Evolutionary conservation across 2,113 vertebrate species (phyloP), one percentile per base, ranked within the genome.

Genomic region (Pionites leucogaster): DNA sequence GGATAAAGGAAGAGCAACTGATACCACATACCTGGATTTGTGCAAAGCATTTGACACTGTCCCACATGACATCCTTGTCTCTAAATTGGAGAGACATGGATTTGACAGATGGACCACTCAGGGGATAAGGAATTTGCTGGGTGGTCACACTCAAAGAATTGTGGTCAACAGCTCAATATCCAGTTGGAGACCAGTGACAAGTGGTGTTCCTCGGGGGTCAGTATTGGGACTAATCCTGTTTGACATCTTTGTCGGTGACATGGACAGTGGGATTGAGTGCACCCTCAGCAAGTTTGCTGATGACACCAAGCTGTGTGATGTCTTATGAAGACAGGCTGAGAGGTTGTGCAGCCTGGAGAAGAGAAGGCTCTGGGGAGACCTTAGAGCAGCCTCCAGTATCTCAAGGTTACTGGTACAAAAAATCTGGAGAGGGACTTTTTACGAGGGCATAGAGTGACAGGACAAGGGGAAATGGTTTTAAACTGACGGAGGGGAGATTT

Each of bases 141-240:
- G 33, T 70, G 42, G 44, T 59, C 25, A 6, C 64, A 52, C 37
- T 65, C 44, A 19, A 7, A 70, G 35, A 44, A 8, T 41, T 52
- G 25, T 1, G 2, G 57, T 59, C 55, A 76, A 0, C 14, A 28
- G 27, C 57, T 31, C 33, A 17, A 77, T 59, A 29, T 31, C 42
- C 20, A 23, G 9, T 39, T 50, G 35, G 37, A 70, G 49, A 31
- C 28, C 50, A 72, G 6, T 22, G 47, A 25, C 13, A 28, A 69
- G 16, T 35, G 28, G 9, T 9, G 6, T 22, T 62, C 11, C 3
- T 42, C 31, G 2, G 24, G 29, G 23, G 6, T 49, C 0, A 0
- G 31, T 27, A 25, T 2, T 28, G 50, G 11, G 35, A 35, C 41
- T 11, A 7, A 20, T 8, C 10, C 31, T 37, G 23, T 53, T 90